Evolutionary conservation across 2,113 vertebrate genomes (phyloP).

Genomic region (Suricata suricatta): DNA sequence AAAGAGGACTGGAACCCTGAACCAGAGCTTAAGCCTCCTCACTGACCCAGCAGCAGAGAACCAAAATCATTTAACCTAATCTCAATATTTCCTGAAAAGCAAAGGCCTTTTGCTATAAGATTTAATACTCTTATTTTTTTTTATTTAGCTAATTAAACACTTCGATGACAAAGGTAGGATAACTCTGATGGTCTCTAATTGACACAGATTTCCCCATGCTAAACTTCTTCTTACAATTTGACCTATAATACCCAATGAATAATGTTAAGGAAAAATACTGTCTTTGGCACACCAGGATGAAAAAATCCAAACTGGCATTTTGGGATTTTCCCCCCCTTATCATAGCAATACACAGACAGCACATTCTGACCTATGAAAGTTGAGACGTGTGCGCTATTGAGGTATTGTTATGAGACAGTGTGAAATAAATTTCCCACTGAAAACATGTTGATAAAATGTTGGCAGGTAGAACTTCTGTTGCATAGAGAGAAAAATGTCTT

Average conservation of each 20-base stretch:
- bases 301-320: constrained; percentile 71
- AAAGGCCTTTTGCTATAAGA: not conserved
- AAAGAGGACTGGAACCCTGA: not conserved
- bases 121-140: constrained; percentile 39
- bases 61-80: not conserved
- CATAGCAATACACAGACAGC: constrained; percentile 62
- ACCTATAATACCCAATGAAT: constrained; percentile 63
- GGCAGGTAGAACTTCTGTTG: constrained; percentile 67
- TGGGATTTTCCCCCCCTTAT: constrained; percentile 76
- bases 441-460: constrained; percentile 81
- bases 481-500: constrained; percentile 75
- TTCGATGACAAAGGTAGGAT: constrained; percentile 28
- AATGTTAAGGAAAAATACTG: constrained; percentile 63
- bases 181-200: constrained; percentile 63
- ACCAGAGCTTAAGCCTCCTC: not conserved
- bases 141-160: constrained; percentile 72
- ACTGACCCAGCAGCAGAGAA: not conserved
- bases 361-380: constrained; percentile 78
- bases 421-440: constrained; percentile 82
- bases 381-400: constrained; percentile 71
- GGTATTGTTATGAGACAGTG: constrained; percentile 72
- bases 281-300: constrained; percentile 53
- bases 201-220: constrained; percentile 59
- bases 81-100: constrained; percentile 1
- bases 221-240: constrained; percentile 71